Conservation (phyloP, 2,888 invertebrate genomes). For the Prostheceraeus crozeri region DNA sequence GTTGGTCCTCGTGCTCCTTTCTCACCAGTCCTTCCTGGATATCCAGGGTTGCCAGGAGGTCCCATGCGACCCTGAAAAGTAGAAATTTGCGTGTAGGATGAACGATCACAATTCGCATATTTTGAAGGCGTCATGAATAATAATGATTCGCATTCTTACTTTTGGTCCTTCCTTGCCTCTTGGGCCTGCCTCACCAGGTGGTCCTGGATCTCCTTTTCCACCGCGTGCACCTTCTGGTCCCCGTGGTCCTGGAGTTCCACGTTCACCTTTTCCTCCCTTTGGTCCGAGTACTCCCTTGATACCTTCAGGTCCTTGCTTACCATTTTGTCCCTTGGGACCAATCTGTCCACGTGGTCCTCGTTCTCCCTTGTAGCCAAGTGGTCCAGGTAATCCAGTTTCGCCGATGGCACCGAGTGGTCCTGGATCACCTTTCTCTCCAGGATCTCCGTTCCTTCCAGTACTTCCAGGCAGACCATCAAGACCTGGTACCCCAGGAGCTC, state of each 20-base stretch:
- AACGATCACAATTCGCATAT: too few relatives aligned
- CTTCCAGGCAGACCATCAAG: constrained; percentile 25
- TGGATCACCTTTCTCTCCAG: constrained; percentile 32
- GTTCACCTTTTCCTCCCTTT: neutral
- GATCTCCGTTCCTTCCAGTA: constrained; percentile 20
- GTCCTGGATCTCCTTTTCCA: constrained; percentile 30
- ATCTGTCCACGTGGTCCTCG: constrained; percentile 23
- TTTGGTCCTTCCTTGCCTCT: too few relatives aligned
- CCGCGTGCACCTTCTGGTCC: constrained; percentile 39
- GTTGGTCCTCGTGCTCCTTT: too few relatives aligned
- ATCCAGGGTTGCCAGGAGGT: too few relatives aligned
- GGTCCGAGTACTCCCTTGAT: constrained; percentile 32
- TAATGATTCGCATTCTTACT: too few relatives aligned
- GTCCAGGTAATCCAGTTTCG: constrained; percentile 2
- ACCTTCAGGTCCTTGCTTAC: constrained; percentile 31
- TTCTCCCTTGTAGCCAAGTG: neutral
- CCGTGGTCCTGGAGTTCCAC: constrained; percentile 29
- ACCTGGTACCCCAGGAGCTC: constrained; percentile 35
- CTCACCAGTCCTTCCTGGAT: too few relatives aligned
- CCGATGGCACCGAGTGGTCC: constrained; percentile 12
- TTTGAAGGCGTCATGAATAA: too few relatives aligned
- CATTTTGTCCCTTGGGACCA: constrained; percentile 36
- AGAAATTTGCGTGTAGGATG: too few relatives aligned
- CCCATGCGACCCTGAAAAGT: too few relatives aligned
- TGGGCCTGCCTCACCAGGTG: constrained; percentile 26